phyloP scores from a whole-genome alignment of 2,888 invertebrate species.

The Standfussiana lucernea region DNA sequence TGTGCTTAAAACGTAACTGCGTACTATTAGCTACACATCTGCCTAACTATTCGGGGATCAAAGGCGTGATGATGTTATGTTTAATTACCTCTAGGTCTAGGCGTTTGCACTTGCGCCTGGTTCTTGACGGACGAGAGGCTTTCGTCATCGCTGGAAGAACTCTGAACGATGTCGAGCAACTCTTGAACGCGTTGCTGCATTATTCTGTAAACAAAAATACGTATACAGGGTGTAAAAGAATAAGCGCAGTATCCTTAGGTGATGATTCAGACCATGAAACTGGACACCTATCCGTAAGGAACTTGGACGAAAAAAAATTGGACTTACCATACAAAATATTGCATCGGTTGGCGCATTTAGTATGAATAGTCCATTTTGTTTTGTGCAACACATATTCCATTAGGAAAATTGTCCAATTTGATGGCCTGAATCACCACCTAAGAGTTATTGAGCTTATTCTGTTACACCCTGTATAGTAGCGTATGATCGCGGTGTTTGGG shows the following conservation, averaged over 20 bases:
- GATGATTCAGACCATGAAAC: not conserved
- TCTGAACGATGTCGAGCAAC: constrained; percentile 92
- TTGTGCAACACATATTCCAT: not conserved
- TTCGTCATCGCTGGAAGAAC: constrained; percentile 89
- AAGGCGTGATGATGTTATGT: not conserved
- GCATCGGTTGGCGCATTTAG: not conserved
- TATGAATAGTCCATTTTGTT: not conserved
- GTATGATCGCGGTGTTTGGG: too few relatives aligned
- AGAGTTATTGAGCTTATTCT: not conserved
- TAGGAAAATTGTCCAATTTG: not conserved
- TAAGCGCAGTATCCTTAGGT: not conserved
- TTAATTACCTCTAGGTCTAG: constrained; percentile 84
- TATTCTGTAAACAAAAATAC: constrained; percentile 76
- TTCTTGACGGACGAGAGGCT: constrained; percentile 88
- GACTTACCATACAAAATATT: not conserved
- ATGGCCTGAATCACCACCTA: not conserved
- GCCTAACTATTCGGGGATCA: not conserved
- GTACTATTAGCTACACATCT: not conserved
- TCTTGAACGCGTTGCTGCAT: constrained; percentile 96
- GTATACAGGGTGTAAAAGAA: not conserved
- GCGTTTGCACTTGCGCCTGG: constrained; percentile 80
- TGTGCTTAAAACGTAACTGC: too few relatives aligned
- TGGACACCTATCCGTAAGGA: not conserved
- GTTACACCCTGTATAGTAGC: not conserved
- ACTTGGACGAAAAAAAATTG: not conserved